Conservation (phyloP, 2,888 invertebrate species). For the Anodontia alba region DNA sequence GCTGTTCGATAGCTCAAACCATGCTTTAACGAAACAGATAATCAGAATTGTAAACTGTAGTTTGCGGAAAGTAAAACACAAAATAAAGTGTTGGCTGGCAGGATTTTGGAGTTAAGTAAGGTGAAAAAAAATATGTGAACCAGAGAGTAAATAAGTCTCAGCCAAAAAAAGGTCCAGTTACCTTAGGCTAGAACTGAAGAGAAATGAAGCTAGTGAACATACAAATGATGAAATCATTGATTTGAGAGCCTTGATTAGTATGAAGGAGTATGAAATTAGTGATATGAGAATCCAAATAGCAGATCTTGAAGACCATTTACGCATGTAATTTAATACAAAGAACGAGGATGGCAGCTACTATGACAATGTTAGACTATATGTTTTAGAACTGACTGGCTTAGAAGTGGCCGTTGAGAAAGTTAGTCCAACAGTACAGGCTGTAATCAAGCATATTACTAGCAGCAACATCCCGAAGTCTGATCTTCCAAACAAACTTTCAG, state of each 20-base stretch:
- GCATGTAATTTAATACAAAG: slow-evolving; percentile 12
- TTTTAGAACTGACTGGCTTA: slow-evolving; percentile 40
- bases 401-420: slow-evolving; percentile 46
- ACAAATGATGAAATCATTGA: neutral
- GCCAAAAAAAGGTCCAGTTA: slow-evolving; percentile 16
- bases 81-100: neutral
- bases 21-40: neutral
- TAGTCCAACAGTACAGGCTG: slow-evolving; percentile 27
- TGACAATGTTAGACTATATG: slow-evolving; percentile 39
- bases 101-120: neutral
- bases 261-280: neutral
- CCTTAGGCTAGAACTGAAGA: neutral
- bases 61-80: neutral
- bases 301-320: neutral
- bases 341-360: slow-evolving; percentile 31
- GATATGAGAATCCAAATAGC: neutral
- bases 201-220: neutral
- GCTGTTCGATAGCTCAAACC: neutral
- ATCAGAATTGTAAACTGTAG: neutral
- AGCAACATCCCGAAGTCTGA: slow-evolving; percentile 24
- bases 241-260: neutral
- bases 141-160: slow-evolving; percentile 1
- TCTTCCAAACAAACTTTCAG: slow-evolving; percentile 24
- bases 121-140: neutral
- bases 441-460: slow-evolving; percentile 28